Evolutionary conservation across 2,113 vertebrate genomes (phyloP), one percentile per base, ranked within the genome.

Genomic region (Leucosticte australis): DNA sequence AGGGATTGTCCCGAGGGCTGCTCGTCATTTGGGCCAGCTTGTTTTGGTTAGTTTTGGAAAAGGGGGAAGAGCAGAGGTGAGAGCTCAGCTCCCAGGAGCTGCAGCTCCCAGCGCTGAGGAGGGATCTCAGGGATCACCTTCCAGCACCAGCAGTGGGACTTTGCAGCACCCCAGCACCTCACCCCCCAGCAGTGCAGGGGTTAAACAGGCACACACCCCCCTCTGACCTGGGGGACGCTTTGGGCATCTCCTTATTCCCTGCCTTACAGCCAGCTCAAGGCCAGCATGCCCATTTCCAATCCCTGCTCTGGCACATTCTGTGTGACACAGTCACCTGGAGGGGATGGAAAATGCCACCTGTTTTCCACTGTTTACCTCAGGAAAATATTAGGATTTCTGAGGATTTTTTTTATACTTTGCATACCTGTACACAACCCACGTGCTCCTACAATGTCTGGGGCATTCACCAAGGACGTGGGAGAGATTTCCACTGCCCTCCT

Each of bases 401-500:
- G 11, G 2, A 7, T 13, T 9, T 50, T 52, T 9, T n/a, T 87
- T 47, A 46, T 5, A 3, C 13, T 87, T 62, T 39, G 17, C 39
- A 3, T 11, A 47, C 10, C 13, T 8, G 11, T 20, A 53, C 39
- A 24, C 21, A 18, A 2, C 65, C 21, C 30, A 11, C 0, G 0
- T 7, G 30, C 8, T 52, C 21, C 23, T 52, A 44, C 60, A 71
- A 11, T 5, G 3, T 49, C 7, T 10, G 1, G 8, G 15, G 16
- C 18, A 39, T 70, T 74, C 50, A 22, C 68, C 64, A 52, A 30
- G 56, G 60, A 16, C 5, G 1, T 0, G 3, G 44, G 17, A 63
- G 42, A 56, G 15, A 56, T 49, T 89, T 44, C 59, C 55, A 27
- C 11, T 39, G 39, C 63, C 47, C 79, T 90, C 53, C 83, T 80